Conservation (phyloP, 2,113 vertebrate species). For the Sylvilagus bachmani region DNA sequence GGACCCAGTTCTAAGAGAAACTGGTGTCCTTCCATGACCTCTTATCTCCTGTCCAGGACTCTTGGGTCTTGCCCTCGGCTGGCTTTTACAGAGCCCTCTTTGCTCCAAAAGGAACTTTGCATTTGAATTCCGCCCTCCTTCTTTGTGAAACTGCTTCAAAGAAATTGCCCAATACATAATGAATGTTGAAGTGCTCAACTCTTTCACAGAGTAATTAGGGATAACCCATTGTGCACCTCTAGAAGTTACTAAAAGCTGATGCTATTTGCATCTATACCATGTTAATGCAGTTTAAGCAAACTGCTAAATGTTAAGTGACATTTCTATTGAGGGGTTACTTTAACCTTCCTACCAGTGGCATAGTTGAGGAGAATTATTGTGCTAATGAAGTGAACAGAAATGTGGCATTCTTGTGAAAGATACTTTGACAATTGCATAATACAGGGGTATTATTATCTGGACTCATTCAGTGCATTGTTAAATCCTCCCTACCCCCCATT, state of each 20-base stretch:
- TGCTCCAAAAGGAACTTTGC: too few species aligned
- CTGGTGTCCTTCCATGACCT: neutral
- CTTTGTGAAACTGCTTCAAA: conserved; percentile 57
- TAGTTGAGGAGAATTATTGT: conserved; percentile 35
- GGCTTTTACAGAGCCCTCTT: neutral
- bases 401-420: conserved; percentile 10
- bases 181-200: neutral
- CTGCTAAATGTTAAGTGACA: conserved; percentile 46
- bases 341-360: conserved; percentile 57
- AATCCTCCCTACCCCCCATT: conserved; percentile 55
- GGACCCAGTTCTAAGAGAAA: conserved; percentile 1
- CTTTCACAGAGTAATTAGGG: conserved; percentile 53
- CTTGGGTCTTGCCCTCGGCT: neutral
- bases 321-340: conserved; percentile 55
- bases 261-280: conserved; percentile 15
- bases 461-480: too few species aligned
- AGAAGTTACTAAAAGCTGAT: conserved; percentile 43
- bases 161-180: conserved; percentile 47
- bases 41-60: neutral
- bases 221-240: conserved; percentile 43
- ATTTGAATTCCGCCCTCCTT: neutral
- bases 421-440: conserved; percentile 67
- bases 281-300: conserved; percentile 65
- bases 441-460: conserved; percentile 8
- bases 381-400: conserved; percentile 56